Percentiles rank a stretch among this genome's conserved stretches.
phyloP scores from a whole-genome alignment of 2,888 invertebrate species.

The Vanessa cardui region DNA sequence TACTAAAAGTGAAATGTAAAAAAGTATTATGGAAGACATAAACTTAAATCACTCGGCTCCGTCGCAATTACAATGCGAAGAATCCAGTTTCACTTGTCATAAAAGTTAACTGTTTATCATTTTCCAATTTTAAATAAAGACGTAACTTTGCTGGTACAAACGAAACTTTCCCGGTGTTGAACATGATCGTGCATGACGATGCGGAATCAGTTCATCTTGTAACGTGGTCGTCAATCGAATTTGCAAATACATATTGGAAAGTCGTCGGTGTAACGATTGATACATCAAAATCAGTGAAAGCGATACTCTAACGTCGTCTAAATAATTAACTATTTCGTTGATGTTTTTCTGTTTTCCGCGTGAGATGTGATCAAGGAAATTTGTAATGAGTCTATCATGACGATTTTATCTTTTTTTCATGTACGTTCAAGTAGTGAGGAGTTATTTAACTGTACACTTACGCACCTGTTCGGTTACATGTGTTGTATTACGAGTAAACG shows the following conservation, averaged over 20 bases:
- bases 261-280: conserved; percentile 69
- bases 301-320: conserved; percentile 47
- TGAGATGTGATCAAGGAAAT: conserved; percentile 60
- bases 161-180: conserved; percentile 61
- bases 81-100: conserved; percentile 38
- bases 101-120: conserved; percentile 34
- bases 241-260: conserved; percentile 73
- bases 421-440: conserved; percentile 44
- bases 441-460: conserved; percentile 48
- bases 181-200: conserved; percentile 67
- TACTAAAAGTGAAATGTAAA: conserved; percentile 36
- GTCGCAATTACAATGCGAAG: conserved; percentile 36
- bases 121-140: conserved; percentile 34
- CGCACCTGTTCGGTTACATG: conserved; percentile 48
- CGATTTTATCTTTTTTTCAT: conserved; percentile 48
- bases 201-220: conserved; percentile 51
- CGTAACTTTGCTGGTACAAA: conserved; percentile 25
- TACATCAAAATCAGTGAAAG: conserved; percentile 63
- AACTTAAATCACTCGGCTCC: conserved; percentile 31
- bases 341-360: conserved; percentile 65
- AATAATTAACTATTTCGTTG: neutral
- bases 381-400: conserved; percentile 45
- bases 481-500: conserved; percentile 45
- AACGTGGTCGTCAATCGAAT: conserved; percentile 51
- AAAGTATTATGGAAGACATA: conserved; percentile 33